phyloP scores from a whole-genome alignment of 2,113 vertebrate species.

The Rhea americana region DNA sequence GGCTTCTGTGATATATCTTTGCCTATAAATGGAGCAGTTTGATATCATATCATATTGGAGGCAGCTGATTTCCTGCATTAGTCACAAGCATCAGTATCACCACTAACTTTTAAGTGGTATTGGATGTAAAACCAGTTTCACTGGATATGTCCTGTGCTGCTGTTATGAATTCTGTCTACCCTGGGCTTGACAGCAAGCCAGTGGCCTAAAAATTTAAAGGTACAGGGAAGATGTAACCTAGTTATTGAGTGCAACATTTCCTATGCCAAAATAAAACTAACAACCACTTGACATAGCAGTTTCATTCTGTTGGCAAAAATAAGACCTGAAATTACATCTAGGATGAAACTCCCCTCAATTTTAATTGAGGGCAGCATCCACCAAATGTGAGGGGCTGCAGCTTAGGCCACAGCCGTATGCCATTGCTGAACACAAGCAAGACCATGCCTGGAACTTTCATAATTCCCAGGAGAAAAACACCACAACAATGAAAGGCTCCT shows the following conservation, averaged over 20 bases:
- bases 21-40: neutral
- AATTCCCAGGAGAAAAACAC: neutral
- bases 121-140: neutral
- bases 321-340: neutral
- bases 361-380: neutral
- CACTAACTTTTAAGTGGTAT: neutral
- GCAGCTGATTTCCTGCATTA: neutral
- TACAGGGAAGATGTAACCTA: neutral
- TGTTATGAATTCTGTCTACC: neutral
- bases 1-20: neutral
- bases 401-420: too few species aligned
- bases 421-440: neutral
- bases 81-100: neutral
- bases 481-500: neutral
- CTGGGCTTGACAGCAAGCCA: neutral
- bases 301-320: neutral
- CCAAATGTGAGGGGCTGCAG: neutral
- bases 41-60: neutral
- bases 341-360: neutral
- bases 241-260: neutral
- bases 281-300: neutral
- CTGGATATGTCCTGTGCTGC: neutral
- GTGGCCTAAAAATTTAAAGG: neutral
- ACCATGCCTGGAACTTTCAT: neutral
- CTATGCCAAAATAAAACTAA: neutral